Base-by-base conservation (phyloP, 2,113 vertebrate species). In the Apteryx mantelli region DNA sequence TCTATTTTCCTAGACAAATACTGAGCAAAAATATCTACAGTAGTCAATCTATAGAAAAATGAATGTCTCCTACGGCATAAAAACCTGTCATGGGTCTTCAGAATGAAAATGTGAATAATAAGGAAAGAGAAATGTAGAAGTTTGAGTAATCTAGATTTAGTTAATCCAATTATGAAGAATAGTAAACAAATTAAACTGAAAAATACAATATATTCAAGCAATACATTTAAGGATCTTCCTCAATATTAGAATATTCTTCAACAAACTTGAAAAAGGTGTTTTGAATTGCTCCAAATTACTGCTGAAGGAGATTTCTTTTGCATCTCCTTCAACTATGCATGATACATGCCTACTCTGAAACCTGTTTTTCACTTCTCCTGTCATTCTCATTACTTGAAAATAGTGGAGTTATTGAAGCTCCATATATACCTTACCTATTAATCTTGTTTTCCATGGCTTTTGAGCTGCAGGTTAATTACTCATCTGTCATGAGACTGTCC, bases 1-100 rank as follows among this genome's bases (percentile, higher is more conserved):
- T 89, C 30, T 82, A 2, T 95, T 92, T 95, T 92, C 71, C 84
- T 28, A 76, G 50, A 83, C 5, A 91, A 30, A 70, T 53, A 65
- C 13, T 4, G 46, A 95, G 84, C n/a, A 89, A 89, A 96, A 92
- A 85, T 69, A 48, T 25, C 30, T 60, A 36, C 13, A 26, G 44
- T 73, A 92, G 56, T 18, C 42, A 84, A 30, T 79, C 76, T 93
- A 76, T 63, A 63, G 36, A 65, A 94, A 92, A 87, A 84, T 16
- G 1, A 77, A 52, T 65, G 34, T 70, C 5, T 84, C 6, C 3
- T 58, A 21, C 16, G 40, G 53, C 40, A 81, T 32, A n/a, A 63
- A 92, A 95, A 21, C 19, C 26, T 91, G 14, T 20, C 34, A 58
- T 34, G 28, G 15, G 19, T 9, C 18, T 82, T 87, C 78, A 74